Evolutionary conservation across 35 echinoderm and acorn worm species (phyloP).

Genomic region (Lytechinus variegatus): DNA sequence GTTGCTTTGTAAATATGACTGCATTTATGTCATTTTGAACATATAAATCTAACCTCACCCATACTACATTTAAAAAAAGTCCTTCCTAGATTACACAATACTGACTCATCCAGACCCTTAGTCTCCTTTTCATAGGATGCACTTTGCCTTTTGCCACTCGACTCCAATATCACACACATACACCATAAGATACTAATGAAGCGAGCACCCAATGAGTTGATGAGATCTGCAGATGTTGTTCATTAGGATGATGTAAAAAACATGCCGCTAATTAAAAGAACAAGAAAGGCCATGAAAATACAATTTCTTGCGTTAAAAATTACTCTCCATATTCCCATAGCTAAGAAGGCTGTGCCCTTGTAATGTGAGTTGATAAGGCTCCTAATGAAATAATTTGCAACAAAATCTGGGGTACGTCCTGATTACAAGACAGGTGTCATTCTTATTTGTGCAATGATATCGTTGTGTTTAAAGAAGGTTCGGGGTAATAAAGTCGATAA

Average conservation of each 20-base stretch:
- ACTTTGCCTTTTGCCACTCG: neutral
- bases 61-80: neutral
- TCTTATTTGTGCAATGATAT: neutral
- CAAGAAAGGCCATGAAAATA: slow-evolving; percentile 11
- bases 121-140: neutral
- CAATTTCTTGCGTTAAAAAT: neutral
- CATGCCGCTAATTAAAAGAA: neutral
- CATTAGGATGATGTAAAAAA: neutral
- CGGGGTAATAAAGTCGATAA: neutral
- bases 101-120: neutral
- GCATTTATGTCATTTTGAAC: neutral
- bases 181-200: neutral
- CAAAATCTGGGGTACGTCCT: neutral
- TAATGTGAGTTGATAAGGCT: neutral
- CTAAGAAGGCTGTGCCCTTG: neutral
- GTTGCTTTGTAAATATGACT: too few relatives aligned
- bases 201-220: neutral
- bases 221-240: neutral
- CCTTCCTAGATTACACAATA: neutral
- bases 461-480: neutral
- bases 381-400: neutral
- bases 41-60: neutral
- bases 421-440: neutral
- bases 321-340: neutral
- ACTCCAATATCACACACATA: neutral